Evolutionary conservation across 2,888 invertebrate genomes (phyloP).

Genomic region (Allolobophora icterica): DNA sequence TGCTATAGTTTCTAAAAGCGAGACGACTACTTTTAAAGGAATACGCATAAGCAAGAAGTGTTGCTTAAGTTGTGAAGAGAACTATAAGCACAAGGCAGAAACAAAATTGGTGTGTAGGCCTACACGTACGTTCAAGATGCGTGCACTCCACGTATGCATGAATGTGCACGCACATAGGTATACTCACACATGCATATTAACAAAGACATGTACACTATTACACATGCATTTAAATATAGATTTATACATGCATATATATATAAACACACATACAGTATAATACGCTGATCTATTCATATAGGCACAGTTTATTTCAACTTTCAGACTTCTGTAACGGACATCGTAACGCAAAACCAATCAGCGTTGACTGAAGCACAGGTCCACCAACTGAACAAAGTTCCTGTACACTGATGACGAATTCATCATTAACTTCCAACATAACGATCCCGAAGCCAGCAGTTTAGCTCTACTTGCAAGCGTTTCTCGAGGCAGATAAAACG

Average conservation of each 20-base stretch:
- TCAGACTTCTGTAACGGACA: not conserved
- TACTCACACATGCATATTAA: not conserved
- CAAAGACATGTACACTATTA: not conserved
- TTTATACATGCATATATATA: not conserved
- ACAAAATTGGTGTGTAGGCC: no score
- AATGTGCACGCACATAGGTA: not conserved
- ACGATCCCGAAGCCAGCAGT: no score
- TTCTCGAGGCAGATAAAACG: not conserved
- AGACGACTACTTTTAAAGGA: not conserved
- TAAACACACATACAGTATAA: not conserved
- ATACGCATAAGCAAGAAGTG: not conserved
- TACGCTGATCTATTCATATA: not conserved
- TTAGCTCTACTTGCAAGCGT: not conserved
- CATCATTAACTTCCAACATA: no score
- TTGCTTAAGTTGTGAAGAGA: not conserved
- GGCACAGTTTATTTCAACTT: not conserved
- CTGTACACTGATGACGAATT: no score
- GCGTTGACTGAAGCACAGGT: not conserved
- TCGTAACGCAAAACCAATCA: not conserved
- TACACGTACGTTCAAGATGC: not conserved
- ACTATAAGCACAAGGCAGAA: not conserved
- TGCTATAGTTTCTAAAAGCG: not conserved
- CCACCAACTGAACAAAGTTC: not conserved
- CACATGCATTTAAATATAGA: not conserved
- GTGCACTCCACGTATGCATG: not conserved